Percentiles rank a stretch among this genome's conserved stretches.
Conservation (phyloP, 2,797 vertebrate genomes). For the Gymnodraco acuticeps region DNA sequence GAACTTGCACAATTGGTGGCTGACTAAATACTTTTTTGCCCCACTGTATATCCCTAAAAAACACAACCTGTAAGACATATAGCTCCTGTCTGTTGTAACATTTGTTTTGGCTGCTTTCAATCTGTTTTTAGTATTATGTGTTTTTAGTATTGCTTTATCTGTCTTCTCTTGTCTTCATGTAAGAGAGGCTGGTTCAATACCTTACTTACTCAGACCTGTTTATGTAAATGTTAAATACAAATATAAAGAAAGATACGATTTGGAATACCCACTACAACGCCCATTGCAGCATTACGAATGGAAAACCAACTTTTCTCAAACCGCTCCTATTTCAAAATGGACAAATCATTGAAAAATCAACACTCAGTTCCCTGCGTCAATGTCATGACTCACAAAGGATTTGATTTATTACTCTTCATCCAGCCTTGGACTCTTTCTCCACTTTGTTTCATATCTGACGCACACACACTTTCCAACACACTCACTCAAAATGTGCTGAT, state of each 20-base stretch:
- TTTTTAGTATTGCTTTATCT: conserved; percentile 1
- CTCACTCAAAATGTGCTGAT: conserved; percentile 40
- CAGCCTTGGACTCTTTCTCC: neutral
- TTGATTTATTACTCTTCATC: conserved; percentile 25
- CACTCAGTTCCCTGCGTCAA: neutral
- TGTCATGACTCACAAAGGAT: conserved; percentile 4
- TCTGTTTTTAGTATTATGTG: neutral
- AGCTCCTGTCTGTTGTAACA: neutral
- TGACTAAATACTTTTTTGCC: no score
- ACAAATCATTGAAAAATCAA: conserved; percentile 13
- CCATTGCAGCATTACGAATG: neutral
- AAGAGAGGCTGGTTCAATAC: neutral
- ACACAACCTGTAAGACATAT: no score
- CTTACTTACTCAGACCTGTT: no score
- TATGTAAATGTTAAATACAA: neutral
- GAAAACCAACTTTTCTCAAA: conserved; percentile 7
- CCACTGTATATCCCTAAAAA: neutral
- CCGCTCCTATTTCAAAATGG: conserved; percentile 5
- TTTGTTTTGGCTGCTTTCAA: neutral
- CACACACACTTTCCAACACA: conserved; percentile 10
- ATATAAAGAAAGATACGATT: neutral
- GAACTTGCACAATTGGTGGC: no score
- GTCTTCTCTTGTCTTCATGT: neutral
- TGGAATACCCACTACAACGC: neutral
- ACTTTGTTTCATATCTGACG: conserved; percentile 6